Conservation (phyloP, 2,113 vertebrate species). For the Paracanthobrama guichenoti region DNA sequence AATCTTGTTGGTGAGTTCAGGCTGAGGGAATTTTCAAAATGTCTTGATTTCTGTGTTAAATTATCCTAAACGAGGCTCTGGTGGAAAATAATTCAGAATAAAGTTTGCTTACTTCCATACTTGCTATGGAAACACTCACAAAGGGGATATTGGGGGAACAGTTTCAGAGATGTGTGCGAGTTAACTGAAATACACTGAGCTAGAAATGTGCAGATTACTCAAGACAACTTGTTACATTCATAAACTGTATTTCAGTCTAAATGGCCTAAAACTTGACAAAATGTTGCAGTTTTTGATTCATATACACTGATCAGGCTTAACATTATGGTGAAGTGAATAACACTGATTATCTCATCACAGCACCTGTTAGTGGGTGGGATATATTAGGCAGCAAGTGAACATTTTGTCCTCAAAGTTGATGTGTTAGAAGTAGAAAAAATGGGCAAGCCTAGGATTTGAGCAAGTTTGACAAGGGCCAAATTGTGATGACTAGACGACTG, state of each 20-base stretch:
- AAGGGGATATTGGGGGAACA: neutral
- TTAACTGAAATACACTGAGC: neutral
- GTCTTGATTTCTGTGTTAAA: conserved; percentile 17
- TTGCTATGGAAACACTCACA: conserved; percentile 10
- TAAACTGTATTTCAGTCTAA: neutral
- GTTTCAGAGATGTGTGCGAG: neutral
- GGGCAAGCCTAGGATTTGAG: no score
- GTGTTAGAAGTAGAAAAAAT: no score
- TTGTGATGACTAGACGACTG: no score
- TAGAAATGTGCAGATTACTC: neutral
- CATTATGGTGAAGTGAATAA: no score
- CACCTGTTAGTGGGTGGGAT: no score
- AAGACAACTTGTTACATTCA: neutral
- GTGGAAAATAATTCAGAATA: conserved; percentile 36
- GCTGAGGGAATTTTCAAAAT: conserved; percentile 22
- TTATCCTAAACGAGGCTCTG: conserved; percentile 9
- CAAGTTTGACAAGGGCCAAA: no score
- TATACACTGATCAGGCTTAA: no score
- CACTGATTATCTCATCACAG: no score
- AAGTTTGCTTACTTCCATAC: neutral
- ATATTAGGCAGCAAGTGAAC: no score
- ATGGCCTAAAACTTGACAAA: neutral
- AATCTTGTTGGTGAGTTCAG: conserved; percentile 29
- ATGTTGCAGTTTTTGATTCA: neutral
- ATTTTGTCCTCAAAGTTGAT: no score